These are phyloP conservation scores for Hapalemur alaotrensis DNA, from an alignment of 2,797 vertebrate genomes.

Conservation along the genomic window DNA sequence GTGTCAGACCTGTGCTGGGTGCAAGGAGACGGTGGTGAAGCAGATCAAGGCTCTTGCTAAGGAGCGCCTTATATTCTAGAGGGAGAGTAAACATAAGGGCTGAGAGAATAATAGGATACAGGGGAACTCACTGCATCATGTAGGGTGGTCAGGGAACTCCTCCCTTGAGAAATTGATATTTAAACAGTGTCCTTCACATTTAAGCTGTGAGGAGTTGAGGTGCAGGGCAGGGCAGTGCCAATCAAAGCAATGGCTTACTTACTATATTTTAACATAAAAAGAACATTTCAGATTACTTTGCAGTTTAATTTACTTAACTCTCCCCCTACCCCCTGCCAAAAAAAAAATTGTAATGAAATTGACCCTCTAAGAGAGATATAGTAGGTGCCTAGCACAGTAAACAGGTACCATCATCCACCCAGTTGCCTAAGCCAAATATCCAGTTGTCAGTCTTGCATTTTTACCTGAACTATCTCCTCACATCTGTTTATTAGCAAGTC, in stretches of 20 bases:
- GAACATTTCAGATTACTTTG: background rate
- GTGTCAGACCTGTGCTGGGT: background rate
- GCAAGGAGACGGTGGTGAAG: background rate
- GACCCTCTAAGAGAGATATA: background rate
- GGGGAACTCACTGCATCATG: background rate
- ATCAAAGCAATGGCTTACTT: background rate
- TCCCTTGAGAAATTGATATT: background rate
- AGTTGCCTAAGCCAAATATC: background rate
- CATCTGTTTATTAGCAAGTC: background rate
- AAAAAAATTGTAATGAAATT: slow-evolving; percentile 2
- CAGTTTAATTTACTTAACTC: slow-evolving; percentile 21
- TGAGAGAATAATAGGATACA: background rate
- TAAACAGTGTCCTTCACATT: slow-evolving; percentile 8
- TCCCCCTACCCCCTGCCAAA: too few species aligned
- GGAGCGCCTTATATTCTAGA: background rate
- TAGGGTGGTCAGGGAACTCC: background rate
- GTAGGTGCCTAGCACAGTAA: background rate
- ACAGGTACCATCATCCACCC: background rate
- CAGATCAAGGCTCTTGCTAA: background rate
- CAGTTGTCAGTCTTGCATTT: background rate
- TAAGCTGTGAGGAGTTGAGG: background rate
- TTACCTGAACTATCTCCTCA: background rate
- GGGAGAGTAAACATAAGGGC: background rate
- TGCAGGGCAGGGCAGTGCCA: background rate
- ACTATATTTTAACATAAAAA: slow-evolving; percentile 35